These are phyloP conservation scores for Synodontis membranacea DNA, from an alignment of 2,113 vertebrate genomes.

Conservation along the genomic window DNA sequence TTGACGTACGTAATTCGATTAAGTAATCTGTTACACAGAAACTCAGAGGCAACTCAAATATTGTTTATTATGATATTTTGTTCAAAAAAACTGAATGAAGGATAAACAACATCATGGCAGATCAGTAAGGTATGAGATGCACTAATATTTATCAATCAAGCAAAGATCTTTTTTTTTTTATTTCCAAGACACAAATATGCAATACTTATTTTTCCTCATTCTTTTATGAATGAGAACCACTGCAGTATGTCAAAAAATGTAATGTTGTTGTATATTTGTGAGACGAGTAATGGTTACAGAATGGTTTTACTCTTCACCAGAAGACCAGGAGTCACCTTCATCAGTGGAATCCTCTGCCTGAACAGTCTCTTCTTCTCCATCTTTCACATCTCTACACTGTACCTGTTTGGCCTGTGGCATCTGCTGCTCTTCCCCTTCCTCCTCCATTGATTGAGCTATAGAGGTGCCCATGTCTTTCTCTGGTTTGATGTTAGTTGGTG, in stretches of 20 bases:
- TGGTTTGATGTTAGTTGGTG: conserved; percentile 54
- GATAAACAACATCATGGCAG: background rate
- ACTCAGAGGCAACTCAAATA: background rate
- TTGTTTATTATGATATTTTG: background rate
- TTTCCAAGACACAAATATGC: conserved; percentile 6
- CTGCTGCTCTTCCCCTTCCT: conserved; percentile 45
- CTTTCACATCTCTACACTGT: conserved; percentile 42
- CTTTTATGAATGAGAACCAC: background rate
- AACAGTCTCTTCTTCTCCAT: conserved; percentile 44
- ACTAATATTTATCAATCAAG: background rate
- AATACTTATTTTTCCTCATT: background rate
- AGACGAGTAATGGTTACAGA: background rate
- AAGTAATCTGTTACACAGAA: background rate
- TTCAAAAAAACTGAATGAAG: too few relatives aligned
- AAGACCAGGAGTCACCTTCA: conserved; percentile 71
- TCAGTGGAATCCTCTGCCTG: conserved; percentile 68
- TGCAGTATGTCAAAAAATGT: background rate
- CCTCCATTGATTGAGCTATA: conserved; percentile 14
- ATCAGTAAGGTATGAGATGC: background rate
- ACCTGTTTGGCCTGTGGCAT: conserved; percentile 47
- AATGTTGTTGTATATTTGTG: background rate
- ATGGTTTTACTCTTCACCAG: conserved; percentile 63
- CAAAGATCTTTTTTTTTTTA: background rate
- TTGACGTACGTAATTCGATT: background rate
- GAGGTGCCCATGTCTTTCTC: conserved; percentile 37